phyloP scores from a whole-genome alignment of 2,113 vertebrate genomes.

The Tachysurus vachellii region DNA sequence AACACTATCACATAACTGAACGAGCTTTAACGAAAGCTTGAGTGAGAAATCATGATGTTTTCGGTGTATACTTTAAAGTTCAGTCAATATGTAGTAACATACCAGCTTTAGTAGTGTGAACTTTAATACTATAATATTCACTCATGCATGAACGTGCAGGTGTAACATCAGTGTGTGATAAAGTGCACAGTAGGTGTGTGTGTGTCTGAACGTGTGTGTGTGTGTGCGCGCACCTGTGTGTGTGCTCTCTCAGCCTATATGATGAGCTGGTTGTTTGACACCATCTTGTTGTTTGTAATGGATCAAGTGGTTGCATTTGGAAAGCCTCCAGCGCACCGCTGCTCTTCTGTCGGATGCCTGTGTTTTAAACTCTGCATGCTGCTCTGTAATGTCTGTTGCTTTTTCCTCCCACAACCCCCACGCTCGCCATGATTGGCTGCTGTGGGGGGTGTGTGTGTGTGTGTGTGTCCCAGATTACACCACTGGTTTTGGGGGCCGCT shows the following conservation, averaged over 20 bases:
- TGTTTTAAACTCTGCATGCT: neutral
- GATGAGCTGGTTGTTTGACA: neutral
- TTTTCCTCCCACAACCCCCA: neutral
- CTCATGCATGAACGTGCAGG: neutral
- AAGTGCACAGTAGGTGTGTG: neutral
- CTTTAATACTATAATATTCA: neutral
- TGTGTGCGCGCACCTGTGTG: neutral
- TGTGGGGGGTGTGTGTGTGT: slow-evolving; percentile 44
- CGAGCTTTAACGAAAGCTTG: neutral
- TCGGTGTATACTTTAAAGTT: neutral
- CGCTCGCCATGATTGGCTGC: neutral
- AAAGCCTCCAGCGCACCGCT: neutral
- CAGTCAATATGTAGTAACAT: neutral
- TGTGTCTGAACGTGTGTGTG: neutral
- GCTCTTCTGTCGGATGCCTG: neutral
- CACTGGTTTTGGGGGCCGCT: slow-evolving; percentile 74
- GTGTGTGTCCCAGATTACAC: slow-evolving; percentile 71
- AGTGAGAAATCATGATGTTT: neutral
- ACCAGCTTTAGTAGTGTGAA: neutral
- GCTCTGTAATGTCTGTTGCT: neutral
- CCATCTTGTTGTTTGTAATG: neutral
- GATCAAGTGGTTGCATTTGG: neutral
- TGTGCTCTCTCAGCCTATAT: neutral
- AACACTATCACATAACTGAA: too few relatives aligned
- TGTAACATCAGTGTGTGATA: neutral